phyloP scores from a whole-genome alignment of 2,113 vertebrate species.

The Pitta sordida region DNA sequence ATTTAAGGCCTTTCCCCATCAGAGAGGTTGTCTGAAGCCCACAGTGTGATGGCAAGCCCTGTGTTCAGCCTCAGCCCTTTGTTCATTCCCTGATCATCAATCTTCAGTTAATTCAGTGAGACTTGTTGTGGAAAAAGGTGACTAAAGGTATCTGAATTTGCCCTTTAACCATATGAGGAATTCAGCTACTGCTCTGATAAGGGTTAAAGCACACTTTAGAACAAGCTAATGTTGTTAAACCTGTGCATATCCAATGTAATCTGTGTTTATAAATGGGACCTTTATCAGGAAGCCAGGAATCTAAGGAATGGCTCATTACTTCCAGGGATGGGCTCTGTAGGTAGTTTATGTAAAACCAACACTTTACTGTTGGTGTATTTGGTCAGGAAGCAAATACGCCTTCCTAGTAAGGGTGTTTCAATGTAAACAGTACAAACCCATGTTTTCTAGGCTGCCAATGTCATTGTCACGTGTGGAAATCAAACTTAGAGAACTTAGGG shows the following conservation, averaged over 20 bases:
- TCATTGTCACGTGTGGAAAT: neutral
- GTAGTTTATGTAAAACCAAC: neutral
- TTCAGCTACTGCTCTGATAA: conserved; percentile 18
- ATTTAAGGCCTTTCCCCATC: neutral
- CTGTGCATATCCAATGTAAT: neutral
- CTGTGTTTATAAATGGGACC: conserved; percentile 1
- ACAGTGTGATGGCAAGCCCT: neutral
- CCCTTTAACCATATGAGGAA: neutral
- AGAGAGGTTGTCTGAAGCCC: neutral
- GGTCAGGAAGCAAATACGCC: neutral
- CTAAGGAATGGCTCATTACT: conserved; percentile 9
- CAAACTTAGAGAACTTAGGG: neutral
- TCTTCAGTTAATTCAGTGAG: neutral
- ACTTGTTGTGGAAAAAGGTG: conserved; percentile 2
- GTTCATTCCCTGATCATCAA: neutral
- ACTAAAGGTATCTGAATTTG: conserved; percentile 46
- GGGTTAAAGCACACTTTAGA: neutral
- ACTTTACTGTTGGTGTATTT: neutral
- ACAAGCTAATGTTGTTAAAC: neutral
- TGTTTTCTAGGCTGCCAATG: neutral
- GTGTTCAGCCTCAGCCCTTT: neutral
- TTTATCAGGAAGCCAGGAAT: conserved; percentile 11
- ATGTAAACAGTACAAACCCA: neutral
- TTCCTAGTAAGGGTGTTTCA: neutral
- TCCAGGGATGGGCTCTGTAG: neutral